phyloP scores from a whole-genome alignment of 2,113 vertebrate genomes.

The Micronycteris hirsuta region DNA sequence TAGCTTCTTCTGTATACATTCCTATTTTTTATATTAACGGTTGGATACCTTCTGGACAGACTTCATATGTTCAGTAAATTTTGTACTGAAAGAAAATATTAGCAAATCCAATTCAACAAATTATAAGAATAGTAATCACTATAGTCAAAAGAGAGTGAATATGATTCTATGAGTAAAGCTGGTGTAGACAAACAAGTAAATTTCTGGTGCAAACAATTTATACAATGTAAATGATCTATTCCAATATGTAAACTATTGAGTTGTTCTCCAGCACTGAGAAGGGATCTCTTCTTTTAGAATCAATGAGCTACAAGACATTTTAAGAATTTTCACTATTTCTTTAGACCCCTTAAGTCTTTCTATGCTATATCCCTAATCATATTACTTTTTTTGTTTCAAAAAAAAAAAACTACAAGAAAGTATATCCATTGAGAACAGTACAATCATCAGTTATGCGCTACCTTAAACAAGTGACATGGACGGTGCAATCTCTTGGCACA shows the following conservation, averaged over 20 bases:
- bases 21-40: too few species aligned
- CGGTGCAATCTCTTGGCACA: neutral
- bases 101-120: neutral
- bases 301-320: neutral
- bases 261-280: neutral
- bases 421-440: neutral
- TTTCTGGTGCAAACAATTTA: neutral
- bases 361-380: neutral
- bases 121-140: conserved; percentile 20
- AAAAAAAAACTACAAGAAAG: neutral
- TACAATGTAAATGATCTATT: neutral
- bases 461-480: neutral
- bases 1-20: too few species aligned
- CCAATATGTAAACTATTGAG: neutral
- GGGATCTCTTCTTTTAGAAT: neutral
- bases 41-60: too few species aligned
- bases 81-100: conserved; percentile 26
- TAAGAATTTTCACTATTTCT: neutral
- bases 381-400: neutral
- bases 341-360: neutral
- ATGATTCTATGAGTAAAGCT: neutral
- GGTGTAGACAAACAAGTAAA: neutral
- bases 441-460: neutral
- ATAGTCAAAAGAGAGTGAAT: conserved; percentile 10
- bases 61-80: neutral